Conservation (phyloP, 2,888 invertebrate species). For the Drosophila barbarae region DNA sequence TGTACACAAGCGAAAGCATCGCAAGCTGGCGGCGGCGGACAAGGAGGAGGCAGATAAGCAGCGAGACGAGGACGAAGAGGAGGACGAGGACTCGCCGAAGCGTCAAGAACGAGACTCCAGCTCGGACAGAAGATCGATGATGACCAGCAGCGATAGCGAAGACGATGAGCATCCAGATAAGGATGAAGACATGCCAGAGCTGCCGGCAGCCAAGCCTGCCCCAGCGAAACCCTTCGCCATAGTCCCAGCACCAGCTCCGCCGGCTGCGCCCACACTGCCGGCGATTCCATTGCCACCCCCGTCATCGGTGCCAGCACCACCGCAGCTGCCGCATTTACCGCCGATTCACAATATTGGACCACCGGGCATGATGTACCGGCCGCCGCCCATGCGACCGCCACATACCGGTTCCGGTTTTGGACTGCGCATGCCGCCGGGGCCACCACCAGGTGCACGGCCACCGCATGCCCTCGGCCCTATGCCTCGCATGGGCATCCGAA, state of each 20-base stretch:
- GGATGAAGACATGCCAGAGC: conserved; percentile 46
- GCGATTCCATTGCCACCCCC: conserved; percentile 70
- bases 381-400: conserved; percentile 81
- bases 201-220: conserved; percentile 11
- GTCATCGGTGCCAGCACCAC: conserved; percentile 47
- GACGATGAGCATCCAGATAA: conserved; percentile 40
- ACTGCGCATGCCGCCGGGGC: conserved; percentile 80
- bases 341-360: conserved; percentile 79
- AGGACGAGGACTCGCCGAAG: conserved; percentile 34
- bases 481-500: conserved; percentile 75
- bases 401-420: conserved; percentile 76
- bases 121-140: conserved; percentile 46
- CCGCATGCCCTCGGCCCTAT: conserved; percentile 64
- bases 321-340: conserved; percentile 77
- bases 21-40: conserved; percentile 81
- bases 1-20: conserved; percentile 87
- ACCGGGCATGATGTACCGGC: conserved; percentile 81
- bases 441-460: conserved; percentile 78
- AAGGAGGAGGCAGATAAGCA: conserved; percentile 79
- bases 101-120: conserved; percentile 19
- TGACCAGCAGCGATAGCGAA: conserved; percentile 38
- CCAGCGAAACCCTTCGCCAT: conserved; percentile 10
- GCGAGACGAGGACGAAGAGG: conserved; percentile 44
- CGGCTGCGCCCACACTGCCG: conserved; percentile 54
- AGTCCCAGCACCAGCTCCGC: conserved; percentile 56